Percentiles rank a stretch among this genome's conserved stretches.
Evolutionary conservation across 2,797 vertebrate species (phyloP).

Genomic region (Etheostoma perlongum): DNA sequence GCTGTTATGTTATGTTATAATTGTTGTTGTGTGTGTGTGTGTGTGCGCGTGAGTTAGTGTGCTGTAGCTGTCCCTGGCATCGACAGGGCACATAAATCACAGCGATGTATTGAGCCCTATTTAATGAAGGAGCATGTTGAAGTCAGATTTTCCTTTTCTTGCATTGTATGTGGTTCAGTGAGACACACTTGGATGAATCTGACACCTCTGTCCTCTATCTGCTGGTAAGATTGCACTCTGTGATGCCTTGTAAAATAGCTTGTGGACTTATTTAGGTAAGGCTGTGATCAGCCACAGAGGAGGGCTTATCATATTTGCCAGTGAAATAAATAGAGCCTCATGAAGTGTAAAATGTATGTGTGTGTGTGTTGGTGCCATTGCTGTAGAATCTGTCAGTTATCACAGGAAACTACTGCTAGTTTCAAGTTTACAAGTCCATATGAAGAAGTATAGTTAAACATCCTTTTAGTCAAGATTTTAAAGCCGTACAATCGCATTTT

Average conservation of each 20-base stretch:
- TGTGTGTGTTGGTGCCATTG: not conserved
- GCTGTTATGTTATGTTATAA: too few species aligned
- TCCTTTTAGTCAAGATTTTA: not conserved
- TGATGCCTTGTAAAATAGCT: conserved; percentile 3
- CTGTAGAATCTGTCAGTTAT: not conserved
- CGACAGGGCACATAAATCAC: conserved; percentile 64
- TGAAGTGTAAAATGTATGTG: conserved; percentile 1
- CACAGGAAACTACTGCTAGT: not conserved
- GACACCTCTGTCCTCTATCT: conserved; percentile 10
- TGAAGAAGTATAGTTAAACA: not conserved
- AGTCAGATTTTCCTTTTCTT: conserved; percentile 44
- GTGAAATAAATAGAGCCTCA: not conserved
- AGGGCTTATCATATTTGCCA: conserved; percentile 9
- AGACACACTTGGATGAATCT: conserved; percentile 4
- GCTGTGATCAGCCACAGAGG: not conserved
- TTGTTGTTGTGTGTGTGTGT: not conserved
- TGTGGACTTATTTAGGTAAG: conserved; percentile 7
- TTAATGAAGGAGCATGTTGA: conserved; percentile 46
- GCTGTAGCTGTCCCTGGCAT: conserved; percentile 14
- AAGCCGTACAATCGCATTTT: not conserved
- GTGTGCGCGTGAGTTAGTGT: not conserved
- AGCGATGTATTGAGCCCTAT: conserved; percentile 42
- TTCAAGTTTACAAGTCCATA: not conserved
- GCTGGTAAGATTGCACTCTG: conserved; percentile 1
- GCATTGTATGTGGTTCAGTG: conserved; percentile 57